Conservation (phyloP, 2,113 vertebrate genomes). For the Trinectes maculatus region DNA sequence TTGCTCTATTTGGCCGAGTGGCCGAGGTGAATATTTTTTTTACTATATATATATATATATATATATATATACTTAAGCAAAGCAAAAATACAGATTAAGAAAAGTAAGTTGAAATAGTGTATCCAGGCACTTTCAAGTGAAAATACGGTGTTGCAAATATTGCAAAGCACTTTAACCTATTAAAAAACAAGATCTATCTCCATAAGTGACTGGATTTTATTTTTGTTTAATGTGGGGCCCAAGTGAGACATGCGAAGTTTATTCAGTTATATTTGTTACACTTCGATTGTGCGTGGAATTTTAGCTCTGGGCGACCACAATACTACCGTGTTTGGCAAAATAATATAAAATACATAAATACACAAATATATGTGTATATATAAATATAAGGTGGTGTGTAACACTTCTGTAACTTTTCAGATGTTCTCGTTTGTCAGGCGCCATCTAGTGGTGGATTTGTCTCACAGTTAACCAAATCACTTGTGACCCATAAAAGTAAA, state of each 20-base stretch:
- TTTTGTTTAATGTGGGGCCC: neutral
- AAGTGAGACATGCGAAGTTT: neutral
- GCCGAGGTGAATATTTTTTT: neutral
- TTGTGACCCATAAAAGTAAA: neutral
- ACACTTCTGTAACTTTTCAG: conserved; percentile 7
- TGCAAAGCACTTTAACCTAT: neutral
- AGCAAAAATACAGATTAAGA: neutral
- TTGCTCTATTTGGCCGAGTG: no score
- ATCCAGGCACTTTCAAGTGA: neutral
- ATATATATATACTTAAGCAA: no score
- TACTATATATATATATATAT: no score
- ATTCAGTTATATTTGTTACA: neutral
- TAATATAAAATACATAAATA: no score
- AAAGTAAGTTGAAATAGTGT: neutral
- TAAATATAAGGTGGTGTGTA: conserved; percentile 18
- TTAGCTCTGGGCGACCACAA: no score
- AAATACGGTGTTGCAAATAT: neutral
- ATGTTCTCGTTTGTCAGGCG: conserved; percentile 42
- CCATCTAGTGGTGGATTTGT: conserved; percentile 70
- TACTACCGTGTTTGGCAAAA: no score
- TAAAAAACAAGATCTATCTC: neutral
- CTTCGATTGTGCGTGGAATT: no score
- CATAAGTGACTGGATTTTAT: neutral
- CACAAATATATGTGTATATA: no score
- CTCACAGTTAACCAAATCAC: neutral